phyloP scores from a whole-genome alignment of 2,888 invertebrate species.

The Leptopilina drosophilae region DNA sequence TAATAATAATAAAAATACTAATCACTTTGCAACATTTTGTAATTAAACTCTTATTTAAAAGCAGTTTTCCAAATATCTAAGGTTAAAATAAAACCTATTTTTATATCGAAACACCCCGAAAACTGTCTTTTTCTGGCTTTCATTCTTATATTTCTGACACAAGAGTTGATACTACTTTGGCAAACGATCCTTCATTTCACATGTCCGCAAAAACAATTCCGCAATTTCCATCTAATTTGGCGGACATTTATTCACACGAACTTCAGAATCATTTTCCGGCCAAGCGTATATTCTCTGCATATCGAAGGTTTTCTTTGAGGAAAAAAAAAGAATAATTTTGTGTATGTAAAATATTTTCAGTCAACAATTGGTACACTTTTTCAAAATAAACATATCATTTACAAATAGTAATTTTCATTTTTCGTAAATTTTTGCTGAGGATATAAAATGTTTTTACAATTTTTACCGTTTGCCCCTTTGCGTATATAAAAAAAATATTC shows the following conservation, averaged over 20 bases:
- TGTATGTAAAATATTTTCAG: too few species aligned
- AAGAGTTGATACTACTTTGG: slow-evolving; percentile 49
- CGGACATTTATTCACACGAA: slow-evolving; percentile 16
- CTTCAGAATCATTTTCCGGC: slow-evolving; percentile 51
- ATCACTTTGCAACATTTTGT: slow-evolving; percentile 23
- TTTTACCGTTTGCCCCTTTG: slow-evolving; percentile 18
- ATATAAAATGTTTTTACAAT: slow-evolving; percentile 15
- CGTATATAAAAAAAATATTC: slow-evolving; percentile 31
- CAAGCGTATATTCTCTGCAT: slow-evolving; percentile 55
- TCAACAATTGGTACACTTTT: background rate
- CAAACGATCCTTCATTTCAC: slow-evolving; percentile 25
- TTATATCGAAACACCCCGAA: slow-evolving; percentile 55
- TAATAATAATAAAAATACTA: too few species aligned
- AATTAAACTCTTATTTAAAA: slow-evolving; percentile 37
- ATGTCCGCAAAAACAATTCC: slow-evolving; percentile 16
- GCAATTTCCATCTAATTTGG: slow-evolving; percentile 31
- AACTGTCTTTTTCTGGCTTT: slow-evolving; percentile 16
- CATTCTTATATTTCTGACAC: background rate
- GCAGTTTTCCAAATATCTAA: slow-evolving; percentile 57
- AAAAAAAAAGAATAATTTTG: slow-evolving; percentile 18
- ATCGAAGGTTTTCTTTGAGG: slow-evolving; percentile 20
- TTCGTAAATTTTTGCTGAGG: background rate
- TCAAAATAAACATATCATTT: slow-evolving; percentile 27
- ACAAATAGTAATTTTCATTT: slow-evolving; percentile 5
- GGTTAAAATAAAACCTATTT: slow-evolving; percentile 58